These are phyloP conservation scores for Ceyx margarethae DNA, from an alignment of 2,113 vertebrate genomes.

Conservation along the genomic window DNA sequence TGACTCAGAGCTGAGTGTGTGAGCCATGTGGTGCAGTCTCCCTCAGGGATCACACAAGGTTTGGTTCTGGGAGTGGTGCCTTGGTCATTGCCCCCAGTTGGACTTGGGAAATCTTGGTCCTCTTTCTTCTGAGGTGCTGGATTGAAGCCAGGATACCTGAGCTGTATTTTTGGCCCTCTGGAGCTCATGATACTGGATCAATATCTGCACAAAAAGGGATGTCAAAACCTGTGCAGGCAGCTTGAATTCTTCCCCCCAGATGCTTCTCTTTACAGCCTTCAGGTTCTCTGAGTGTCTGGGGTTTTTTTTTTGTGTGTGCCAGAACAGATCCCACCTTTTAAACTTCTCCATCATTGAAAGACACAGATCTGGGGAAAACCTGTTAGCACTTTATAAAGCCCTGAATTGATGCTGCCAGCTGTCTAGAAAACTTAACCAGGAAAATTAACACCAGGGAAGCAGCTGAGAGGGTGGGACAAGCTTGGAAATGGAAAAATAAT, in stretches of 20 bases:
- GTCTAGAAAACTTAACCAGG: neutral
- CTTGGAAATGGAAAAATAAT: neutral
- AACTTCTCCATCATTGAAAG: neutral
- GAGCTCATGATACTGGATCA: neutral
- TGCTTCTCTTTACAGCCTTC: neutral
- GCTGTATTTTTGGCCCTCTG: neutral
- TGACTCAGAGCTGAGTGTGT: neutral
- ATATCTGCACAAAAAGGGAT: neutral
- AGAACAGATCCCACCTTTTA: neutral
- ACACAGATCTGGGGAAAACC: neutral
- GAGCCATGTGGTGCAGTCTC: neutral
- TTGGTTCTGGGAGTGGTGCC: neutral
- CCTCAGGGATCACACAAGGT: accelerated
- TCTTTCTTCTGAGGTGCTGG: neutral
- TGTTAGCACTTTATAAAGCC: neutral
- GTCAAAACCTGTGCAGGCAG: neutral
- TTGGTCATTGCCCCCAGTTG: neutral
- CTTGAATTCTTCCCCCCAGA: neutral
- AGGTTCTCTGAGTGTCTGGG: neutral
- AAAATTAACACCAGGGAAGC: neutral
- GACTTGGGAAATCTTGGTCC: accelerated
- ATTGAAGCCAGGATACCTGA: neutral
- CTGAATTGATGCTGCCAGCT: neutral
- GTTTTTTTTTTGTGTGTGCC: neutral
- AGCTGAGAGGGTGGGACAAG: neutral